Base-by-base conservation (phyloP, 2,113 vertebrate species). In the Caracal caracal region DNA sequence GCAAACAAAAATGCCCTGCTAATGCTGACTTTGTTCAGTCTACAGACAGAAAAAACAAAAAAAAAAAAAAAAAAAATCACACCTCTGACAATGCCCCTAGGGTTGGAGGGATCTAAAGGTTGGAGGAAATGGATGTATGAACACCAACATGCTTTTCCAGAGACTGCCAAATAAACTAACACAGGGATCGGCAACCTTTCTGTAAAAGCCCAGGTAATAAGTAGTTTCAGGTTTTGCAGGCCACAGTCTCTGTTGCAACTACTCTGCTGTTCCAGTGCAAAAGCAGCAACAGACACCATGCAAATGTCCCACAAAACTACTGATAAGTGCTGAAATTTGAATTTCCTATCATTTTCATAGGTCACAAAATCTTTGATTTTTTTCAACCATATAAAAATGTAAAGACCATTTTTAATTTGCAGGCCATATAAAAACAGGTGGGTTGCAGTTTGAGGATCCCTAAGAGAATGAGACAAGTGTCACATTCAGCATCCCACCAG, bases 331-430 rank as follows among this genome's bases (percentile, higher is more conserved):
- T 33, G 33, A 71, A 82, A 86, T 91, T 17, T 53, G 78, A 94
- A 96, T 88, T 94, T 86, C 87, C 53, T 47, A 1, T 24, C 12
- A 97, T 93, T 94, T 96, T 93, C 71, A 63, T 26, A 70, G 49
- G 70, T 40, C 85, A 95, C 33, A 68, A 80, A 65, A 17, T 73
- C 92, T 90, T 53, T 43, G 66, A 28, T 59, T 53, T 86, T 43
- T 65, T 81, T 15, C 12, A 92, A 75, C n/a, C 22, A 63, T 30
- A 89, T 68, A 76, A 97, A 97, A 85, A 82, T 10, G 17, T 51
- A 35, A 82, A 88, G 19, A 71, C 3, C 19, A 30, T 61, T 90
- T 17, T 68, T 66, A 37, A 43, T 43, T 35, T 20, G 28, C 2
- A 20, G 51, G 68, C 43, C 16, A 30, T 3, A 86, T 4, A 13